Conservation (phyloP, 2,888 invertebrate genomes). For the Hydroisotoma schaefferi region DNA sequence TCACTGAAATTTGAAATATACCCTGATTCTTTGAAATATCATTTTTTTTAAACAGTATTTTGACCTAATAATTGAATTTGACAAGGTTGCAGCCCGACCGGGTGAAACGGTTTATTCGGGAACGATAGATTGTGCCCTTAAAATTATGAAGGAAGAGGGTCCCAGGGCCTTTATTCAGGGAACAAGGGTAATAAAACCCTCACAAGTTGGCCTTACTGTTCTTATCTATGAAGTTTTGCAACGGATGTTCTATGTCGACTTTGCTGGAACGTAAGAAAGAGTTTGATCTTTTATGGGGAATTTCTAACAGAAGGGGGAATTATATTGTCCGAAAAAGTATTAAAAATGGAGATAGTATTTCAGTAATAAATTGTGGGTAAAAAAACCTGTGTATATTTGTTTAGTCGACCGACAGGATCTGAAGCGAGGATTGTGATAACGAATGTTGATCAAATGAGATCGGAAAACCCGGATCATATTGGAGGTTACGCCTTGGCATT, state of each 20-base stretch:
- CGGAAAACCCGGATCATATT: conserved; percentile 60
- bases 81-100: conserved; percentile 56
- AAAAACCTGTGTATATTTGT: background rate
- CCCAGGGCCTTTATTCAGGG: conserved; percentile 61
- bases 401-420: conserved; percentile 56
- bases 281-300: background rate
- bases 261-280: conserved; percentile 56
- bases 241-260: conserved; percentile 59
- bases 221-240: conserved; percentile 61
- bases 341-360: background rate
- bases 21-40: too few relatives aligned
- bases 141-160: conserved; percentile 59
- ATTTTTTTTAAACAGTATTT: background rate
- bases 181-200: conserved; percentile 55
- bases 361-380: background rate
- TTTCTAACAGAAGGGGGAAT: too few relatives aligned
- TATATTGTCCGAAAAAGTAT: background rate
- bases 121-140: conserved; percentile 56
- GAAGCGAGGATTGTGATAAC: conserved; percentile 51
- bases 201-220: conserved; percentile 62
- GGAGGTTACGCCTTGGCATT: conserved; percentile 59
- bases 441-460: conserved; percentile 48
- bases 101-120: conserved; percentile 61
- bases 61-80: background rate
- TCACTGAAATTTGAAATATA: too few relatives aligned